These are phyloP conservation scores for Parnassius smintheus DNA, from an alignment of 2,888 invertebrate species.

Conservation along the genomic window DNA sequence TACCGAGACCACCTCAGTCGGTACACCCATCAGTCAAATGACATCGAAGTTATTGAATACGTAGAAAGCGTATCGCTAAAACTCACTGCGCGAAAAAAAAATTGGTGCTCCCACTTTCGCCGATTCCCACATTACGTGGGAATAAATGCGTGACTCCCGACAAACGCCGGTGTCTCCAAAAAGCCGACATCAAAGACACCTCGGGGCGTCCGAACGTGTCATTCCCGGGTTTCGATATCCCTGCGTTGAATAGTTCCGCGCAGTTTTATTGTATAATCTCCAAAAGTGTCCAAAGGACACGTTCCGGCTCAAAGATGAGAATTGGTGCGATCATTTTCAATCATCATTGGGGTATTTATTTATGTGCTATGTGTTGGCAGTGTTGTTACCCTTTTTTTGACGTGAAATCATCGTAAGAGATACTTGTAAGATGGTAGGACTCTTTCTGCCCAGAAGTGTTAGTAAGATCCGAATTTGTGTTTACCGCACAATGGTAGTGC, in stretches of 20 bases:
- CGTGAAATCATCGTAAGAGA: too few species aligned
- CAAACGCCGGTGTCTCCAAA: constrained; percentile 37
- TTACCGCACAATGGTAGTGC: too few species aligned
- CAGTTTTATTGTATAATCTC: constrained; percentile 37
- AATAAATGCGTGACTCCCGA: constrained; percentile 41
- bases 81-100: background rate
- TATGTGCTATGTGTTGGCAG: too few species aligned
- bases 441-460: too few species aligned
- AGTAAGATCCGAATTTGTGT: too few species aligned
- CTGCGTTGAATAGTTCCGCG: constrained; percentile 36
- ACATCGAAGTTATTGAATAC: too few species aligned
- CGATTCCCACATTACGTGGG: constrained; percentile 34
- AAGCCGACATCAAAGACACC: constrained; percentile 37
- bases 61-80: too few species aligned
- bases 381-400: too few species aligned
- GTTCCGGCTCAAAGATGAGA: constrained; percentile 20
- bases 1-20: too few species aligned
- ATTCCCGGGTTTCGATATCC: constrained; percentile 33
- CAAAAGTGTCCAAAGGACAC: constrained; percentile 27
- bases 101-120: constrained; percentile 25
- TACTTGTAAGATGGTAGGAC: too few species aligned
- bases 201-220: constrained; percentile 40
- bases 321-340: constrained; percentile 8
- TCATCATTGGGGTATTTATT: background rate
- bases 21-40: too few species aligned